Percentiles rank a stretch among this genome's conserved stretches.
phyloP scores from a whole-genome alignment of 2,888 invertebrate species.

The Pandemis corylana region DNA sequence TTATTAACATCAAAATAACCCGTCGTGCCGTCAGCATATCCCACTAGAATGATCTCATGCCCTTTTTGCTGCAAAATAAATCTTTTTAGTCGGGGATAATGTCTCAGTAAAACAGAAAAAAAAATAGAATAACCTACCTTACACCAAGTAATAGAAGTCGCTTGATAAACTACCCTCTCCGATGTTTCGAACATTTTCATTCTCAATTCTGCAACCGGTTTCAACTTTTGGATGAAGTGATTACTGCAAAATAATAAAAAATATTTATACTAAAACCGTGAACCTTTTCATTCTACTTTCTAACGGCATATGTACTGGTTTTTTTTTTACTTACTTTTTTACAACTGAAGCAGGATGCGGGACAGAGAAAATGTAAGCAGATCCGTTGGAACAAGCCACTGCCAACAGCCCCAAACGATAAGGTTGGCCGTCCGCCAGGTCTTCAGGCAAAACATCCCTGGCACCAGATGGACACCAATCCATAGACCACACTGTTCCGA shows the following conservation, averaged over 20 bases:
- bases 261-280: background rate
- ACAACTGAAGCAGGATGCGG: slow-evolving; percentile 72
- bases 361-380: slow-evolving; percentile 86
- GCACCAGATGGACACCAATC: slow-evolving; percentile 92
- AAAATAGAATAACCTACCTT: slow-evolving; percentile 63
- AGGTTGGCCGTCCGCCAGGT: slow-evolving; percentile 42
- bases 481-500: slow-evolving; percentile 88
- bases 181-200: slow-evolving; percentile 50
- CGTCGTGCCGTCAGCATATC: slow-evolving; percentile 88
- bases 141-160: slow-evolving; percentile 81
- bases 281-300: background rate
- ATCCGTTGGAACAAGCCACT: slow-evolving; percentile 87
- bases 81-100: background rate
- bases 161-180: slow-evolving; percentile 68
- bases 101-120: background rate
- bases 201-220: slow-evolving; percentile 78
- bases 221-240: slow-evolving; percentile 67
- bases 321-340: slow-evolving; percentile 53
- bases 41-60: slow-evolving; percentile 85
- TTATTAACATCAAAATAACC: slow-evolving; percentile 86
- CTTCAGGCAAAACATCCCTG: slow-evolving; percentile 65
- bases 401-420: slow-evolving; percentile 88
- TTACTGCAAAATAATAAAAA: slow-evolving; percentile 62
- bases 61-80: slow-evolving; percentile 75
- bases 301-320: background rate